A percentile compares a stretch with the other conserved stretches of the same genome.
Evolutionary conservation across 2,113 vertebrate species (phyloP).

Genomic region (Emydocephalus ijimae): DNA sequence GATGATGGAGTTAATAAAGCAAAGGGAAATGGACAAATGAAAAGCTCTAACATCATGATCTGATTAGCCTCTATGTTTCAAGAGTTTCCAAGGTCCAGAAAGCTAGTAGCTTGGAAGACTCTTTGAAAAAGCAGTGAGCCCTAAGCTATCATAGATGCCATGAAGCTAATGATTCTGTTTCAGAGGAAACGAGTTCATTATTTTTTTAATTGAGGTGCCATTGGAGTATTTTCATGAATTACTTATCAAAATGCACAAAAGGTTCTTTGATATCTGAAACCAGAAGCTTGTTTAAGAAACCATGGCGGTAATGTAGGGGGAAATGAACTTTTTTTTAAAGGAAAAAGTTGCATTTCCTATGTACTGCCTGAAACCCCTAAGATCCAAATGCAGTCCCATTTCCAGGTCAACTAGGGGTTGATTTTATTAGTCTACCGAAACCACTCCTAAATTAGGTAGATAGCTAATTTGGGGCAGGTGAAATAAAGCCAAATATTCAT

Average conservation of each 20-base stretch:
- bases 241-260: slow-evolving; percentile 50
- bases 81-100: slow-evolving; percentile 33
- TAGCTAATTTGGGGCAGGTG: not conserved
- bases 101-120: slow-evolving; percentile 52
- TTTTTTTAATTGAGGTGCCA: slow-evolving; percentile 65
- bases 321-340: not conserved
- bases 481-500: not conserved
- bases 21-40: slow-evolving; percentile 1
- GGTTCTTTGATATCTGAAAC: slow-evolving; percentile 38
- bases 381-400: not conserved
- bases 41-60: slow-evolving; percentile 29
- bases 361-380: not conserved
- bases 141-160: slow-evolving; percentile 42
- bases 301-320: not conserved
- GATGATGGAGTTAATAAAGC: slow-evolving; percentile 6
- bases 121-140: slow-evolving; percentile 40
- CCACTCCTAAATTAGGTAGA: not conserved
- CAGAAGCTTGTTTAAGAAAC: slow-evolving; percentile 23
- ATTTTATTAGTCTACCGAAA: not conserved
- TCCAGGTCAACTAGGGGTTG: not conserved
- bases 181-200: slow-evolving; percentile 52
- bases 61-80: slow-evolving; percentile 34
- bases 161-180: slow-evolving; percentile 54
- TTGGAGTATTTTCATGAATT: slow-evolving; percentile 37
- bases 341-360: not conserved